Evolutionary conservation across 2,797 vertebrate species (phyloP), one percentile per base, ranked within the genome.

Genomic region (Molossus molossus): DNA sequence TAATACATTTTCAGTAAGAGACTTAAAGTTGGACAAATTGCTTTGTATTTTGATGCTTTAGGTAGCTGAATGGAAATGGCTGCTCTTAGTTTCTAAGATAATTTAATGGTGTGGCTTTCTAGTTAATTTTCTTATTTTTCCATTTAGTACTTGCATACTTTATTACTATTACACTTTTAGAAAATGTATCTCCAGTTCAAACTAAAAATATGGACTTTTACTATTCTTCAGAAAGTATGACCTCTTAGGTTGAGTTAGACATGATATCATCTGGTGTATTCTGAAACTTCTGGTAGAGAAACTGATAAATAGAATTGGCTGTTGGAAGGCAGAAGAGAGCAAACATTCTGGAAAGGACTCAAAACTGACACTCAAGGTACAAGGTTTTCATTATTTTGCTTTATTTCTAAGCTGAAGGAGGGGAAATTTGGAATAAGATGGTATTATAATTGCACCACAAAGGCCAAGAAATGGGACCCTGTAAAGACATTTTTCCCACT

Each of bases 51-150:
- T 81, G 45, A 65, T 57, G 9, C 87, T 9, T 27, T 80, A 70
- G 20, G 13, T n/a, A 80, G 64, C n/a, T 48, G 83, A 95, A 76
- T 70, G 57, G n/a, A 83, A 94, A 83, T 10, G 40, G 4, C 9
- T 90, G 25, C 40, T 91, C 33, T 91, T 77, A 87, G 55, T 92
- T 57, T 90, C 17, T 70, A 58, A 94, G 50, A 33, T 4, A 79
- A 82, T 84, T 89, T 91, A 87, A 77, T 69, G 5, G 10, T 67
- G 25, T 23, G 57, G 6, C 9, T 89, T 81, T 94, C 5, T 64
- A 93, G 60, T 87, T 84, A 50, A 67, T 76, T 87, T 94, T 81
- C 45, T 94, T 33, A 48, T 75, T 90, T 96, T 85, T 77, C 18
- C 15, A 75, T 64, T 67, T 2, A 40, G 18, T 58, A 40, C 23